Evolutionary conservation across 2,797 vertebrate genomes (phyloP), one percentile per base, ranked within the genome.

Genomic region (Trichosurus vulpecula): DNA sequence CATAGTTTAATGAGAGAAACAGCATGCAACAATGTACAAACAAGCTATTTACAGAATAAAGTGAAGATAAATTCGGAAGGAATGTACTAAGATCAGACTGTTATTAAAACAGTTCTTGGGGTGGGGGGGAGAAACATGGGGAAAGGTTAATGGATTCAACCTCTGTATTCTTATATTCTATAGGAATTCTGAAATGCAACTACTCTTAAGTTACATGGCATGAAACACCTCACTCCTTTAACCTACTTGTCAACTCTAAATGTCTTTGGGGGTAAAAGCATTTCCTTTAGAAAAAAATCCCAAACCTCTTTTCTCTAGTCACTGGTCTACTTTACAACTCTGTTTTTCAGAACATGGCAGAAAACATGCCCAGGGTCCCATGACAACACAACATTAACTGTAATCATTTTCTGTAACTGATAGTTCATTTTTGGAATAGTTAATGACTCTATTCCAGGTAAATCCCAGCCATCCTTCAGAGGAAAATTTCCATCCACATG

Each of bases 231-330:
- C 55, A 54, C 93, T 90, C 8, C 1, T 90, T 95, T 91, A 93
- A 90, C 55, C 58, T 29, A 56, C 47, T 90, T 66, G 2, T 87
- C 81, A 90, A 47, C 51, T 41, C 52, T 90, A 12, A 92, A 58
- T 14, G 3, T 55, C 31, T 53, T 92, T 22, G 95, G 91, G 53
- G 81, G 74, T 92, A 87, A 87, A 61, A 52, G 93, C 35, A 92
- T 94, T 91, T 56, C 90, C 57, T 93, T 90, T 41, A 9, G 35
- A 9, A 41, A n/a, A 87, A 87, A 51, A 87, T 27, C 41, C 74
- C 74, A 87, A 87, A 87, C 22, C 31, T 52, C 81, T 94, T 93
- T 61, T 94, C 53, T 41, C 52, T 96, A 89, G 90, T 4, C 90
- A 92, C 61, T 90, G 57, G 54, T 81, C 25, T 5, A 57, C 66